Conservation (phyloP, 2,888 invertebrate genomes). For the Eurytoma adleriae region DNA sequence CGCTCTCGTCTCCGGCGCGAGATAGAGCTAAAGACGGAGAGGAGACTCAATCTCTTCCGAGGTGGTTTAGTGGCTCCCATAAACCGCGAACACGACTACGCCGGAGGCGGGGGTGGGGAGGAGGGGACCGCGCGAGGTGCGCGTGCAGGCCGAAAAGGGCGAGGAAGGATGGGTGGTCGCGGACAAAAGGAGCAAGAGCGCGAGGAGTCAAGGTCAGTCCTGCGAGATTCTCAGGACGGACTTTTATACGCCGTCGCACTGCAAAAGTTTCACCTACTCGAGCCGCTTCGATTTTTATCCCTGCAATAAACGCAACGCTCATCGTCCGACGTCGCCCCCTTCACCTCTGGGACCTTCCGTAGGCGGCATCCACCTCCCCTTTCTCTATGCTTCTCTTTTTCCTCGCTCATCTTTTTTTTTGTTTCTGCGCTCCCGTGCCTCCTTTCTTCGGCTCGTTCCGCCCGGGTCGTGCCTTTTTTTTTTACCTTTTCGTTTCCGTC, state of each 20-base stretch:
- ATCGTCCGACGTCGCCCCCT: constrained; percentile 39
- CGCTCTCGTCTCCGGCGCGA: constrained; percentile 2
- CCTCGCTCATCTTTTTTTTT: constrained; percentile 26
- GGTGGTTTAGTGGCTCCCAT: constrained; percentile 55
- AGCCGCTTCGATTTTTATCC: constrained; percentile 46
- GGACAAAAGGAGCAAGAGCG: constrained; percentile 8
- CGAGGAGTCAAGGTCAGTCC: constrained; percentile 49
- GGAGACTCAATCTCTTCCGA: constrained; percentile 45
- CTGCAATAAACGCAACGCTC: constrained; percentile 52
- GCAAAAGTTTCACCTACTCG: constrained; percentile 53
- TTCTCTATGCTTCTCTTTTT: background rate
- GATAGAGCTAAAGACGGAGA: background rate
- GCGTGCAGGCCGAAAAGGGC: background rate
- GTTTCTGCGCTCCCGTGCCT: constrained; percentile 2
- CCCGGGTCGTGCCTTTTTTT: background rate
- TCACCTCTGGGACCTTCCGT: too few relatives aligned
- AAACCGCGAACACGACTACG: constrained; percentile 52
- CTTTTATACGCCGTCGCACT: constrained; percentile 51
- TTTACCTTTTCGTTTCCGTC: constrained; percentile 29
- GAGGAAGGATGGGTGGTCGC: background rate
- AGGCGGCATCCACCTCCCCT: constrained; percentile 1
- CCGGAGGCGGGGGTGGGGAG: background rate
- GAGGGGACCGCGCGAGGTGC: background rate
- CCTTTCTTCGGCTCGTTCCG: constrained; percentile 39
- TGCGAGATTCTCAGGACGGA: constrained; percentile 48